phyloP scores from a whole-genome alignment of 2,888 invertebrate genomes.

The Conus canariensis region DNA sequence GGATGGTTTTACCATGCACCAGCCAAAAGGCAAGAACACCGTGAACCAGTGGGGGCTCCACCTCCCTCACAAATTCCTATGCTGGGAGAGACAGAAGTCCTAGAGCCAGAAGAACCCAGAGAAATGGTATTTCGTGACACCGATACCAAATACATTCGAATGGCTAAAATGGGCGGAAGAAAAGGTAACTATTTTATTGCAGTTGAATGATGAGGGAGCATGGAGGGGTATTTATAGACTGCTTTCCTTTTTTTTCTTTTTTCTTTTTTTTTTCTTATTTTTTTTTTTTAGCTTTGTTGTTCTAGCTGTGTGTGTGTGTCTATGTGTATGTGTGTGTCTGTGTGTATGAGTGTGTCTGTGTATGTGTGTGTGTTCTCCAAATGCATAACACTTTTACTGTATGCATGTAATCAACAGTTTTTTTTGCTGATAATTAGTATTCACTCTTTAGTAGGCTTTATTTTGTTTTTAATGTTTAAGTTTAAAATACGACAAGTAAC shows the following conservation, averaged over 20 bases:
- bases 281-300: too few species aligned
- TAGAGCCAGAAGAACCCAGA: constrained; percentile 55
- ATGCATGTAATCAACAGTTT: too few species aligned
- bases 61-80: constrained; percentile 76
- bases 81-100: constrained; percentile 62
- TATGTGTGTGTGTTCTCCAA: too few species aligned
- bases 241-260: neutral
- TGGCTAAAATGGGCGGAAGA: constrained; percentile 76
- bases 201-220: neutral
- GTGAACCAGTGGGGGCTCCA: constrained; percentile 65
- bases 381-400: too few species aligned
- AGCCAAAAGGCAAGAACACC: constrained; percentile 54
- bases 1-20: constrained; percentile 78
- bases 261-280: too few species aligned
- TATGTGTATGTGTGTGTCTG: too few species aligned
- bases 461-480: too few species aligned
- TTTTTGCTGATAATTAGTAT: too few species aligned
- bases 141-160: constrained; percentile 74
- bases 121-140: constrained; percentile 68
- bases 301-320: too few species aligned
- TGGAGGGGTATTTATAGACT: neutral
- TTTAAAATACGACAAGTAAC: too few species aligned
- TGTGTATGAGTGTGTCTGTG: too few species aligned
- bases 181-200: constrained; percentile 60
- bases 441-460: too few species aligned